A percentile compares a stretch with the other conserved stretches of the same genome.
Evolutionary conservation across 2,797 vertebrate species (phyloP).

Genomic region (Cuniculus paca): DNA sequence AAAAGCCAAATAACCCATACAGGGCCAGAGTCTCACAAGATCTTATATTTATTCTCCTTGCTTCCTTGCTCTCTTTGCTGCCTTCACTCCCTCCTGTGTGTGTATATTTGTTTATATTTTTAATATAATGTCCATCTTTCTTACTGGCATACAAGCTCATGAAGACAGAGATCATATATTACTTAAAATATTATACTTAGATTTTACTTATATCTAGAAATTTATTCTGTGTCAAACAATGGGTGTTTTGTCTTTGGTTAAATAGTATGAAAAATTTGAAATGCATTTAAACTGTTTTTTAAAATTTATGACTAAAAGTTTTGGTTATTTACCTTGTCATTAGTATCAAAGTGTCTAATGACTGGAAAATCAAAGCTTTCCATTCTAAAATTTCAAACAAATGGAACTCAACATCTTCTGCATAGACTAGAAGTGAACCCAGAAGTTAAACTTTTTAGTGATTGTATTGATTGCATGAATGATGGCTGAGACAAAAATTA

Average conservation of each 20-base stretch:
- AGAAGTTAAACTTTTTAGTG: not conserved
- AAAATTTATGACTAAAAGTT: slow-evolving; percentile 9
- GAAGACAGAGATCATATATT: not conserved
- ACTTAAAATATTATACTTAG: not conserved
- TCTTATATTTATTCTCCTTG: not conserved
- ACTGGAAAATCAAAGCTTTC: not conserved
- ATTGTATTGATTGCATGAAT: not conserved
- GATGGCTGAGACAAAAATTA: not conserved
- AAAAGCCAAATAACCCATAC: not conserved
- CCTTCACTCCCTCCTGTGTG: not conserved
- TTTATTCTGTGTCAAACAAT: not conserved
- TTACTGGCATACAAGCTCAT: not conserved
- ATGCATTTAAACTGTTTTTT: not conserved
- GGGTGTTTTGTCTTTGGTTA: not conserved
- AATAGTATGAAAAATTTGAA: not conserved
- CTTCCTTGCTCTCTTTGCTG: not conserved
- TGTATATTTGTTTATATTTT: not conserved
- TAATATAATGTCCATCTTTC: not conserved
- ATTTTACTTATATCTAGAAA: not conserved
- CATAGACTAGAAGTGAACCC: not conserved
- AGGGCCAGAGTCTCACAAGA: not conserved
- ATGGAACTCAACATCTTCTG: not conserved
- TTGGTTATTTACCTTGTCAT: not conserved
- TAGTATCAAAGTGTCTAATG: not conserved
- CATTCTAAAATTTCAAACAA: not conserved